Evolutionary conservation across 2,113 vertebrate genomes (phyloP).

Genomic region (Pluvianellus socialis): DNA sequence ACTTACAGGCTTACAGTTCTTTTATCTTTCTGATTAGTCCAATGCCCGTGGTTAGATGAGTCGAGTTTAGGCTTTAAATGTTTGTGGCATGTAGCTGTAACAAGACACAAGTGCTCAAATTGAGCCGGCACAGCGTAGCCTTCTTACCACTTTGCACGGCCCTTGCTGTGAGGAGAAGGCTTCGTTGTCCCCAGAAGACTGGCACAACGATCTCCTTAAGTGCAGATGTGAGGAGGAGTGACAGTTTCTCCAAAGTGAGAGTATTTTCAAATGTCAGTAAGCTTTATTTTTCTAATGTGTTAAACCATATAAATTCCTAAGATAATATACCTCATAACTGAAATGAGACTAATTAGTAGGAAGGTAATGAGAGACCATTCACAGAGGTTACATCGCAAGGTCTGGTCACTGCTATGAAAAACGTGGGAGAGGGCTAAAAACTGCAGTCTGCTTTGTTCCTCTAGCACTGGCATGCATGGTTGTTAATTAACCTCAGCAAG

Average conservation of each 20-base stretch:
- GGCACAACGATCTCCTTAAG: not conserved
- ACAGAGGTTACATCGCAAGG: not conserved
- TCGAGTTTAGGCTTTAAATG: not conserved
- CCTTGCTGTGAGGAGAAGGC: not conserved
- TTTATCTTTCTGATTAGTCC: not conserved
- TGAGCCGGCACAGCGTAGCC: not conserved
- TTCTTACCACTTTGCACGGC: not conserved
- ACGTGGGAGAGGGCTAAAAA: not conserved
- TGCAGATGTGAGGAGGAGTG: not conserved
- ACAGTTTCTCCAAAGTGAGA: conserved; percentile 14
- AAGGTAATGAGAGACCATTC: conserved; percentile 22
- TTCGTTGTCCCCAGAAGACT: not conserved
- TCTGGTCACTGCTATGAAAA: not conserved
- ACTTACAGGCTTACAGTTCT: not conserved
- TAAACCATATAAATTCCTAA: not conserved
- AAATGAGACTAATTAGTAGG: conserved; percentile 33
- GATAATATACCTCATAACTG: not conserved
- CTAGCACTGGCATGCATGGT: not conserved
- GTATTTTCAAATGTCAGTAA: conserved; percentile 32
- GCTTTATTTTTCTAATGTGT: conserved; percentile 23
- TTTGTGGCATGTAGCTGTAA: not conserved
- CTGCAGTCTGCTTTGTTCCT: not conserved
- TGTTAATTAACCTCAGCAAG: conserved; percentile 24
- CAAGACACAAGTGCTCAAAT: not conserved
- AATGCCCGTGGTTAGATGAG: not conserved